These are phyloP conservation scores for Protodeltote pygarga DNA, from an alignment of 2,888 invertebrate genomes.

Conservation along the genomic window DNA sequence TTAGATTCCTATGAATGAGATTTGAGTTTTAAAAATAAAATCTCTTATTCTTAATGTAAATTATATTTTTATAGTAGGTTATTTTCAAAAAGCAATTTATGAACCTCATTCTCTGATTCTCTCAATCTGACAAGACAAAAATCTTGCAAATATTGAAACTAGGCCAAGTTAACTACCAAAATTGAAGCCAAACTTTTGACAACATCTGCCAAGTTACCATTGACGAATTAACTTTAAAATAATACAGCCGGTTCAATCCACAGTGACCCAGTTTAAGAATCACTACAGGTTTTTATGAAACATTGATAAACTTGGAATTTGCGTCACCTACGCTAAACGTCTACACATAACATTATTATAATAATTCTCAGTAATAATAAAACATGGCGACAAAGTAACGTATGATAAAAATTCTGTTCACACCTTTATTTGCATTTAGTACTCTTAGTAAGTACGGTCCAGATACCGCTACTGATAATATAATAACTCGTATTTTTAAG, in stretches of 20 bases:
- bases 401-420: conserved; percentile 50
- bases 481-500: conserved; percentile 39
- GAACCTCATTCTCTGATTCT: background rate
- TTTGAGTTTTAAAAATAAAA: too few species aligned
- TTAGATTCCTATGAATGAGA: too few species aligned
- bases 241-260: background rate
- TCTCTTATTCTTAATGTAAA: too few species aligned
- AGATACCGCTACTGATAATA: conserved; percentile 54
- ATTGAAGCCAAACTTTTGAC: conserved; percentile 3
- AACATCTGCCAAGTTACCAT: conserved; percentile 24
- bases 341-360: background rate
- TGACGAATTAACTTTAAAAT: conserved; percentile 7
- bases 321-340: conserved; percentile 6
- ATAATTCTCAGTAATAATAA: conserved; percentile 4
- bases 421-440: conserved; percentile 58
- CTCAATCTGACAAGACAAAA: conserved; percentile 2
- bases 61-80: too few species aligned
- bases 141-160: conserved; percentile 10
- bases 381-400: conserved; percentile 10
- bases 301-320: conserved; percentile 17
- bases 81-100: background rate
- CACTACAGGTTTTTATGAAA: conserved; percentile 9
- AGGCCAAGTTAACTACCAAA: conserved; percentile 30
- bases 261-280: conserved; percentile 27
- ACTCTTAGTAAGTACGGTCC: conserved; percentile 27